Conservation (phyloP, 1,140 invertebrate genomes). For the Zaprionus taronus region DNA sequence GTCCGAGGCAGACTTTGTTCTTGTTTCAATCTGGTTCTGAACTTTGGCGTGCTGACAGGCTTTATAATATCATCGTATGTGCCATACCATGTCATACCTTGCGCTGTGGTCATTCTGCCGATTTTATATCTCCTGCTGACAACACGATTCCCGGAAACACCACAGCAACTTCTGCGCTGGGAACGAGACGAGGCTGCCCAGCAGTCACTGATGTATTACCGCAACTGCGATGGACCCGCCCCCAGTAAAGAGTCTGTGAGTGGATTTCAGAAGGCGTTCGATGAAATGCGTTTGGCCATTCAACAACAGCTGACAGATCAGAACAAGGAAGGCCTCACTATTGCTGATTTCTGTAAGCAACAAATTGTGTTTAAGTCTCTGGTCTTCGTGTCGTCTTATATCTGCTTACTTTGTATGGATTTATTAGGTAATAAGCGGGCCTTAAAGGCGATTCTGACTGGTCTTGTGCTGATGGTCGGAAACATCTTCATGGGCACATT, state of each 20-base stretch:
- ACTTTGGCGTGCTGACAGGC: conserved; percentile 71
- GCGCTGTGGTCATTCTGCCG: conserved; percentile 61
- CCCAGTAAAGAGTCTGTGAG: conserved; percentile 51
- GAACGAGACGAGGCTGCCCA: conserved; percentile 52
- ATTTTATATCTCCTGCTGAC: conserved; percentile 55
- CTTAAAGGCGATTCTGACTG: conserved; percentile 57
- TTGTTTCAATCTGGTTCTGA: conserved; percentile 62
- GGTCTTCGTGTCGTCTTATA: neutral
- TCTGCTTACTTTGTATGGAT: neutral
- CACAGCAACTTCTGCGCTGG: conserved; percentile 66
- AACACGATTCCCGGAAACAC: conserved; percentile 68
- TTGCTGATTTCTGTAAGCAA: conserved; percentile 70
- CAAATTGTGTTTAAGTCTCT: neutral
- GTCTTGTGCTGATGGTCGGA: conserved; percentile 69
- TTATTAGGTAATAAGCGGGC: conserved; percentile 60
- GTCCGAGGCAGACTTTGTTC: conserved; percentile 76
- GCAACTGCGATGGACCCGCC: conserved; percentile 43
- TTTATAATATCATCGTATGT: conserved; percentile 70
- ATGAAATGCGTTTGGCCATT: conserved; percentile 63
- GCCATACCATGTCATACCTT: conserved; percentile 71
- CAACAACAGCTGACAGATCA: conserved; percentile 44
- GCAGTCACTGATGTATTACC: conserved; percentile 64
- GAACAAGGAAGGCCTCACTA: conserved; percentile 23
- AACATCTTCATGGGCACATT: conserved; percentile 74
- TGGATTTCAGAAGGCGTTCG: conserved; percentile 55